phyloP scores from a whole-genome alignment of 2,797 vertebrate genomes.

The Momotus momota region DNA sequence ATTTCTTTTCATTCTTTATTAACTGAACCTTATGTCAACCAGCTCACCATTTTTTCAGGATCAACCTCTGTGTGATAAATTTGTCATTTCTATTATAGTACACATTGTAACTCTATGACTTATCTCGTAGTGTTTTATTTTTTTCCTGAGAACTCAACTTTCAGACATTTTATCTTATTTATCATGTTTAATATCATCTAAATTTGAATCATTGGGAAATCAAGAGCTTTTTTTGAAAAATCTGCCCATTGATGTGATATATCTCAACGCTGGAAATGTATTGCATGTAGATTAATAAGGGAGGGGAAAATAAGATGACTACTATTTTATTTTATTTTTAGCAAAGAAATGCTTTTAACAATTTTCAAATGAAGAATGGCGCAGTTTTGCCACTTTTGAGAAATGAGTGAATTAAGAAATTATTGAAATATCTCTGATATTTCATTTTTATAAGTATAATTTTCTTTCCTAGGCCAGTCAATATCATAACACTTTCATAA shows the following conservation, averaged over 20 bases:
- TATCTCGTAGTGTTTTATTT: background rate
- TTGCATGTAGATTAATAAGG: rapidly evolving
- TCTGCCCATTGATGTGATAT: background rate
- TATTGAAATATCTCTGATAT: background rate
- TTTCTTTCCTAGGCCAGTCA: background rate
- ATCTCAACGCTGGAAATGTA: background rate
- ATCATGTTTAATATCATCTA: background rate
- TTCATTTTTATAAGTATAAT: background rate
- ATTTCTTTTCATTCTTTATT: background rate
- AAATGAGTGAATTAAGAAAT: background rate
- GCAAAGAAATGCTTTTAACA: background rate
- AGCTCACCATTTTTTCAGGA: background rate
- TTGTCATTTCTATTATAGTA: background rate
- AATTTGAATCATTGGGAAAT: background rate
- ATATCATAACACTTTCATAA: background rate
- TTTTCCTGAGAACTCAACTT: background rate
- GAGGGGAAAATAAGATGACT: rapidly evolving
- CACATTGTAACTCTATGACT: rapidly evolving
- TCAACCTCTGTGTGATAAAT: background rate
- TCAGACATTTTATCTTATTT: background rate
- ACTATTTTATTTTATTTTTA: background rate
- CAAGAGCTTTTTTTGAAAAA: background rate
- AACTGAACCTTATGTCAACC: background rate
- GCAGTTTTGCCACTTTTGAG: background rate
- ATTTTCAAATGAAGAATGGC: background rate